Percentiles rank a stretch among this genome's conserved stretches.
These are phyloP conservation scores for Thera obeliscata DNA, from an alignment of 2,888 invertebrate genomes.

Conservation along the genomic window DNA sequence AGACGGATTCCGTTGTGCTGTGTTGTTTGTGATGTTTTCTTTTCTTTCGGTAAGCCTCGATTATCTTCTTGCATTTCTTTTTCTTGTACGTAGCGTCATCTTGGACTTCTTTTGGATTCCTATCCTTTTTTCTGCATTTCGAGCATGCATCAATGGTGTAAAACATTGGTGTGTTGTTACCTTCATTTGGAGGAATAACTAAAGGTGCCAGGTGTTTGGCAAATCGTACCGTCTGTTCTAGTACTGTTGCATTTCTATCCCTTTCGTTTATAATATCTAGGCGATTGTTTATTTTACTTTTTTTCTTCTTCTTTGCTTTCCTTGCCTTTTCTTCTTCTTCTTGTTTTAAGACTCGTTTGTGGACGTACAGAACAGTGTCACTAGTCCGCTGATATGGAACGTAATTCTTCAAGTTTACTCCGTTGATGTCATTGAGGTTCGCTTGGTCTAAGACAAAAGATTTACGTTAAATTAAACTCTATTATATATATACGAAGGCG, in stretches of 20 bases:
- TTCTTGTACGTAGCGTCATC: constrained; percentile 29
- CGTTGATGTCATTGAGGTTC: constrained; percentile 52
- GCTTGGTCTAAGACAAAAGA: constrained; percentile 24
- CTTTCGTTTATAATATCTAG: constrained; percentile 42
- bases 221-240: constrained; percentile 69
- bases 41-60: constrained; percentile 53
- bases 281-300: constrained; percentile 27
- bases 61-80: constrained; percentile 51
- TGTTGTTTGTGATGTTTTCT: constrained; percentile 50
- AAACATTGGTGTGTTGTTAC: constrained; percentile 53
- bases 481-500: constrained; percentile 19
- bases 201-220: constrained; percentile 69
- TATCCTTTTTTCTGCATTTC: constrained; percentile 54
- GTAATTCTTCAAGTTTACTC: constrained; percentile 66
- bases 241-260: constrained; percentile 52
- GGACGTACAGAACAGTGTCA: constrained; percentile 68
- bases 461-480: constrained; percentile 26
- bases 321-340: constrained; percentile 36
- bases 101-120: constrained; percentile 30
- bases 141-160: constrained; percentile 68
- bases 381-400: constrained; percentile 58
- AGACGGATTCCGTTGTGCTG: constrained; percentile 57
- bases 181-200: constrained; percentile 62
- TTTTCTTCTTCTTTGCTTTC: constrained; percentile 34
- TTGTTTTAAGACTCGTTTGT: constrained; percentile 61